Evolutionary conservation across 1,140 invertebrate genomes (phyloP).

Genomic region (Pissodes strobi): DNA sequence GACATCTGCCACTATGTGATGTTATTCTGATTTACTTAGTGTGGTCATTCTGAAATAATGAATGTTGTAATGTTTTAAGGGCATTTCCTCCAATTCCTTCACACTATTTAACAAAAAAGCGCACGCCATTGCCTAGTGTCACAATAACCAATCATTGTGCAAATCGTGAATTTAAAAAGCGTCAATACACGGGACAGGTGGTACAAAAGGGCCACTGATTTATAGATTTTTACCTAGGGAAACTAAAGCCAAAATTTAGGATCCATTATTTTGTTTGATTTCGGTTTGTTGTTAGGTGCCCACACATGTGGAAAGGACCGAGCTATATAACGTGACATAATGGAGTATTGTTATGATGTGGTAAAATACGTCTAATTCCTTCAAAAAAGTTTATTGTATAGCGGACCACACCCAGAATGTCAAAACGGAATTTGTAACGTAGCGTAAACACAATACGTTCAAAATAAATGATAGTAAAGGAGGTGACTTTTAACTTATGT

Average conservation of each 20-base stretch:
- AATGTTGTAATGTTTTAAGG: too few species aligned
- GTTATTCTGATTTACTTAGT: too few species aligned
- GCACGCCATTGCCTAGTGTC: neutral
- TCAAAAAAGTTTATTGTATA: neutral
- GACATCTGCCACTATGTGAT: too few species aligned
- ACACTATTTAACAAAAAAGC: neutral
- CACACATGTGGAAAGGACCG: neutral
- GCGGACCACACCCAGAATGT: neutral
- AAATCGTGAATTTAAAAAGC: neutral
- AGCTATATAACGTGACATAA: neutral
- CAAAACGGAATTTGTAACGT: neutral
- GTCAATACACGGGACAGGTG: conserved; percentile 4
- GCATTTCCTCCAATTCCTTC: too few species aligned
- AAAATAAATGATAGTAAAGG: too few species aligned
- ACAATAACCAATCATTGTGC: neutral
- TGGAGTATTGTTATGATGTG: neutral
- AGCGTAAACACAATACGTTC: too few species aligned
- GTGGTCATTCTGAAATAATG: too few species aligned
- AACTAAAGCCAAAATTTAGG: conserved; percentile 4
- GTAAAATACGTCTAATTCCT: conserved; percentile 4
- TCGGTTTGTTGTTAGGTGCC: neutral
- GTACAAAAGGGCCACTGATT: neutral
- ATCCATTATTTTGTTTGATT: conserved; percentile 5
- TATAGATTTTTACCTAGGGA: neutral
- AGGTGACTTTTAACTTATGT: too few species aligned